Evolutionary conservation across 2,888 invertebrate genomes (phyloP), one percentile per base, ranked within the genome.

Genomic region (Zygogramma bicolorata): DNA sequence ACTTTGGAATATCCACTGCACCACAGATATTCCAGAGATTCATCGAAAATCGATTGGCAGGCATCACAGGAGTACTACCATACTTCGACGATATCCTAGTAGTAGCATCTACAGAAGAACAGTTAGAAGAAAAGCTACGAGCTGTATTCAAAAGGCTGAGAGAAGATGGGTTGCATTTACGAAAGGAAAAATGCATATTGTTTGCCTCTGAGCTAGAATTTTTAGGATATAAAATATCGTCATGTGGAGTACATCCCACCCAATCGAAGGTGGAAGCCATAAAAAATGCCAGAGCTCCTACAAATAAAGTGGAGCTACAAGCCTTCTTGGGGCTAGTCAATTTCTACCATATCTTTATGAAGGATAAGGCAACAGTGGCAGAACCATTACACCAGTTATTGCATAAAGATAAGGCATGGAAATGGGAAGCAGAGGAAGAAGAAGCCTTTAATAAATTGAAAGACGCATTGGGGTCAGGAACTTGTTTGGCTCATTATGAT

Each of bases 21-120:
- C 60, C 67, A 20, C 59, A 59, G 13, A 58, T 67, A 15, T 59
- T 67, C 34, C 67, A 67, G 60, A 31, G 38, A 38, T 67, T 67
- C 25, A 60, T 67, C 38, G 58, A 67, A 1, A 20, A 13, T 20
- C 8, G 58, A 13, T 40, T 60, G n/a, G 60, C 15, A 20, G 61
- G 46, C n/a, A 61, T 61, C n/a, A 31, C 60, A 22, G 40, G 68
- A 25, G 60, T n/a, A 22, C 13, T 25, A 6, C 60, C 29, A 13
- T 68, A 60, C 49, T 61, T n/a, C n/a, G n/a, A n/a, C n/a, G n/a
- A n/a, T n/a, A n/a, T 67, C 8, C 7, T 49, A 53, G 22, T 60
- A 34, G 20, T 34, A 10, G 38, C 34, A 13, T 1, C 18, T 3
- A 13, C 3, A 34, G 34, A 34, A 10, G 10, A 8, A 8, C 7